Percentiles rank a stretch among this genome's conserved stretches.
phyloP scores from a whole-genome alignment of 2,113 vertebrate genomes.

The Romanogobio albipinnatus region DNA sequence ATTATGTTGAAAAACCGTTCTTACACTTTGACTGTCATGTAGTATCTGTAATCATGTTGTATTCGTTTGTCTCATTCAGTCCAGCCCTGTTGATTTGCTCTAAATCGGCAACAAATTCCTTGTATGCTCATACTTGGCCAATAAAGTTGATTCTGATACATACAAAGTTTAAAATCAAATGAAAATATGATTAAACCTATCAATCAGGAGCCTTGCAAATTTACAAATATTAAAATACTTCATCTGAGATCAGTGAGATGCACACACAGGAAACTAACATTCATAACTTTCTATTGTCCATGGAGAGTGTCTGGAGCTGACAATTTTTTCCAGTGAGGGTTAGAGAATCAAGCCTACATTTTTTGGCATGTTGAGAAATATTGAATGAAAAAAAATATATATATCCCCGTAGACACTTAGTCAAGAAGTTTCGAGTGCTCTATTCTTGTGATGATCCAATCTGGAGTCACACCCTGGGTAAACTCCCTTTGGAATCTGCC shows the following conservation, averaged over 20 bases:
- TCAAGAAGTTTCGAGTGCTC: constrained; percentile 90
- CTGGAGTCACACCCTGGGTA: constrained; percentile 88
- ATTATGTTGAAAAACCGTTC: too few relatives aligned
- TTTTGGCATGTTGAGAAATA: neutral
- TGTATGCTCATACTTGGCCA: too few relatives aligned
- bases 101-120: too few relatives aligned
- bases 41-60: too few relatives aligned
- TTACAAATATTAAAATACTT: neutral
- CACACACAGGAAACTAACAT: neutral
- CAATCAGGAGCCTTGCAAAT: neutral
- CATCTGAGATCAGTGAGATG: neutral
- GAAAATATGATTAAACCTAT: neutral
- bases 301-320: neutral
- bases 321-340: neutral
- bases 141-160: too few relatives aligned
- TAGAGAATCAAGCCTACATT: neutral
- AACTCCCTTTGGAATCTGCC: constrained; percentile 94
- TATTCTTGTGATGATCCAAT: constrained; percentile 93
- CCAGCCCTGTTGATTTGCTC: too few relatives aligned
- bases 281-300: neutral
- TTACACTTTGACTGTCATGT: too few relatives aligned
- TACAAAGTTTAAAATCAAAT: neutral
- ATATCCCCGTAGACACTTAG: constrained; percentile 58
- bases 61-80: too few relatives aligned
- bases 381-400: neutral